Evolutionary conservation across 1,140 invertebrate genomes (phyloP).

Genomic region (Trinorchestia longiramus): DNA sequence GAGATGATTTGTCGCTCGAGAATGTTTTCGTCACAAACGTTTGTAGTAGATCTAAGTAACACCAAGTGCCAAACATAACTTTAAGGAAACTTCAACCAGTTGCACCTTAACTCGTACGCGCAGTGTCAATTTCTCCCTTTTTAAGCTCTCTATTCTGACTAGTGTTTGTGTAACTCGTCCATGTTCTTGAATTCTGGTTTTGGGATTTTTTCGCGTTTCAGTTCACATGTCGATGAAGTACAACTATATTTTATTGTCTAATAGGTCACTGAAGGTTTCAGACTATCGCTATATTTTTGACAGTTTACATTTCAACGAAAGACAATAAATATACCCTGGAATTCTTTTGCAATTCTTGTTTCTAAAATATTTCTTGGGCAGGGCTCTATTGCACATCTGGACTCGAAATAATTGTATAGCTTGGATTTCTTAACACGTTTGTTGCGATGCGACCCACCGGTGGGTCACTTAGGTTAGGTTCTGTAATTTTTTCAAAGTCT

Average conservation of each 20-base stretch:
- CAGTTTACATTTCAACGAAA: neutral
- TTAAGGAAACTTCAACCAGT: neutral
- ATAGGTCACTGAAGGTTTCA: neutral
- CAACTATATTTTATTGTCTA: neutral
- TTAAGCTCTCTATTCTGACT: neutral
- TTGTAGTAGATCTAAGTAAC: neutral
- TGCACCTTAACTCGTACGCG: neutral
- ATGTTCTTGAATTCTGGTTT: neutral
- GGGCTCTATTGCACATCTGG: too few species aligned
- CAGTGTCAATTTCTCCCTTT: neutral
- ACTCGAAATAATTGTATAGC: too few species aligned
- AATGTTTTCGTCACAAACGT: neutral
- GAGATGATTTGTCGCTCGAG: neutral
- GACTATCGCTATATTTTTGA: neutral
- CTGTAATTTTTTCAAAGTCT: too few species aligned
- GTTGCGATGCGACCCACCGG: too few species aligned
- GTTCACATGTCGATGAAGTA: neutral
- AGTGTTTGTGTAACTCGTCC: neutral
- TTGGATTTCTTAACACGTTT: too few species aligned
- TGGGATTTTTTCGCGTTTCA: neutral
- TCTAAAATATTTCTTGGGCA: too few species aligned
- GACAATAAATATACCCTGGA: neutral
- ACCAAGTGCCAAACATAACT: neutral
- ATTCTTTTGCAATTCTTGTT: too few species aligned
- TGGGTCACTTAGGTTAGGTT: too few species aligned